Percentiles rank a stretch among this genome's conserved stretches.
phyloP scores from a whole-genome alignment of 2,113 vertebrate species.

The Manacus vitellinus region DNA sequence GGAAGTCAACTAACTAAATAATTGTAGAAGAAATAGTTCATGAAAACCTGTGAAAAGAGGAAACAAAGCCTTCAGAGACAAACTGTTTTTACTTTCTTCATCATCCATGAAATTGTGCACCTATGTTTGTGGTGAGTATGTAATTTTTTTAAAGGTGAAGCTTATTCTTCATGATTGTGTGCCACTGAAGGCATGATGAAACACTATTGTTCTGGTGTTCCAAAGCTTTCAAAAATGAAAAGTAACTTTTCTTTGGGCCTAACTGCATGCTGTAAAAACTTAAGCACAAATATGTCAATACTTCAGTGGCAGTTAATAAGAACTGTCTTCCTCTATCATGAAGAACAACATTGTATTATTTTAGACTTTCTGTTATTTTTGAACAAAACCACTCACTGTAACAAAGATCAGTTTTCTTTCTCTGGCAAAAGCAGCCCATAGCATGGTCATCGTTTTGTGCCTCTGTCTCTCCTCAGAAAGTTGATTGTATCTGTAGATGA shows the following conservation, averaged over 20 bases:
- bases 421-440: not conserved
- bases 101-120: not conserved
- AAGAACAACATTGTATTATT: not conserved
- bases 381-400: not conserved
- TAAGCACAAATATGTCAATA: not conserved
- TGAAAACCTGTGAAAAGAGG: not conserved
- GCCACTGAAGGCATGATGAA: not conserved
- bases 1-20: not conserved
- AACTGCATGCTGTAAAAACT: not conserved
- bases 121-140: rapidly evolving
- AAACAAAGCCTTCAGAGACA: not conserved
- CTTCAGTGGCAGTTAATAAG: not conserved
- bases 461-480: not conserved
- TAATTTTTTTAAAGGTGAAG: not conserved
- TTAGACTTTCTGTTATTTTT: not conserved
- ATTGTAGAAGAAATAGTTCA: not conserved
- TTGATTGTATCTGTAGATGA: not conserved
- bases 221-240: not conserved
- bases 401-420: not conserved
- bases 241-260: not conserved
- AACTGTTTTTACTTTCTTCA: not conserved
- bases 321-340: not conserved
- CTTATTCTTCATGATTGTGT: not conserved
- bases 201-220: not conserved
- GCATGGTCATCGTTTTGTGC: not conserved